Conservation (phyloP, 2,888 invertebrate genomes). For the Drosophila colorata region DNA sequence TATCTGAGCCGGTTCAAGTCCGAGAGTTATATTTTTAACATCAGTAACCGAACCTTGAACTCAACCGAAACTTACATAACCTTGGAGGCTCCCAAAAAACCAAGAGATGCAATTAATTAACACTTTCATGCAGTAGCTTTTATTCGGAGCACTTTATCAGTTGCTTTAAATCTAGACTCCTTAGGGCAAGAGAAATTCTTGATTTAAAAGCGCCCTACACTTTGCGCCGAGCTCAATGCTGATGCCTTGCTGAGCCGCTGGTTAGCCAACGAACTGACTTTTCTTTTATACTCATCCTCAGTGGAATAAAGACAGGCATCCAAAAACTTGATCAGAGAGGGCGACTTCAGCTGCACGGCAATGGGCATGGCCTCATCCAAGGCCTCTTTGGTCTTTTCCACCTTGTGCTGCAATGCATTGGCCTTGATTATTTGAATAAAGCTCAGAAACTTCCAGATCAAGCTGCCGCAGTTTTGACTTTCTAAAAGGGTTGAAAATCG, state of each 20-base stretch:
- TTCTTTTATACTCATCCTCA: conserved; percentile 38
- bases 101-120: too few relatives aligned
- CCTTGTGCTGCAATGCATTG: conserved; percentile 75
- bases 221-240: background rate
- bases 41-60: too few relatives aligned
- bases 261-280: conserved; percentile 17
- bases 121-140: too few relatives aligned
- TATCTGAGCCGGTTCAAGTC: too few relatives aligned
- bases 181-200: too few relatives aligned
- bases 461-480: conserved; percentile 67
- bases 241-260: conserved; percentile 30
- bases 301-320: conserved; percentile 43
- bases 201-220: background rate
- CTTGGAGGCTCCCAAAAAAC: too few relatives aligned
- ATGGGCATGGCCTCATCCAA: conserved; percentile 48
- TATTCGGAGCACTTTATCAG: too few relatives aligned
- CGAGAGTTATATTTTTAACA: too few relatives aligned
- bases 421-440: conserved; percentile 77
- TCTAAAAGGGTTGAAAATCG: conserved; percentile 31
- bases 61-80: too few relatives aligned
- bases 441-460: conserved; percentile 76
- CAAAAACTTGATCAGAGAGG: conserved; percentile 33
- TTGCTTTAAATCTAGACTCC: too few relatives aligned
- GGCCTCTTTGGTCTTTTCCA: conserved; percentile 77
- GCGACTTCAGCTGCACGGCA: conserved; percentile 2